Conservation (phyloP, 1,140 invertebrate genomes). For the Aphis craccivora region DNA sequence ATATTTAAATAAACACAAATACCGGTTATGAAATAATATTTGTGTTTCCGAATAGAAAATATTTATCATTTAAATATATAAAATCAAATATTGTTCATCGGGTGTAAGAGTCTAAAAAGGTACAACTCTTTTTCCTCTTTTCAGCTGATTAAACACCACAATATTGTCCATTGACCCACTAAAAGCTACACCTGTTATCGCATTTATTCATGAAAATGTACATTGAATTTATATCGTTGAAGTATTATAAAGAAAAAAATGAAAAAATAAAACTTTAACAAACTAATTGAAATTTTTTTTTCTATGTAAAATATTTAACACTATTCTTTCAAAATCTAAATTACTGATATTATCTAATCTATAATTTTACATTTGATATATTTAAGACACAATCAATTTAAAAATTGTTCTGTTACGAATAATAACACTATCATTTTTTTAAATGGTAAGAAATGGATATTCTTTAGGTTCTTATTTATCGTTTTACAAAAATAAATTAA, state of each 20-base stretch:
- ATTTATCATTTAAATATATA: neutral
- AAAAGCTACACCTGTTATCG: constrained; percentile 27
- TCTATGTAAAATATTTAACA: neutral
- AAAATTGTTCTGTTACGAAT: neutral
- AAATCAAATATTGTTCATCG: constrained; percentile 13
- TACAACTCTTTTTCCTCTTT: constrained; percentile 24
- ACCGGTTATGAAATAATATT: neutral
- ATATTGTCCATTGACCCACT: constrained; percentile 34
- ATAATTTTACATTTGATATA: neutral
- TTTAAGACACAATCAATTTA: neutral
- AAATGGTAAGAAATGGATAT: too few relatives aligned
- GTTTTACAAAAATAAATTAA: too few relatives aligned
- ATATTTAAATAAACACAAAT: neutral
- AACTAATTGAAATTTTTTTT: neutral
- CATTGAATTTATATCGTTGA: neutral
- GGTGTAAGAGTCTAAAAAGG: neutral
- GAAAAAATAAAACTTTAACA: neutral
- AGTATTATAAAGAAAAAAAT: neutral
- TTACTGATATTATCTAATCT: neutral
- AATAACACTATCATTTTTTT: too few relatives aligned
- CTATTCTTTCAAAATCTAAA: neutral
- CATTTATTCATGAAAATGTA: constrained; percentile 13
- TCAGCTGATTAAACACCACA: neutral
- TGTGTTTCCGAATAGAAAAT: neutral
- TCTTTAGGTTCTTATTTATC: too few relatives aligned